Conservation (phyloP, 2,888 invertebrate species). For the Erebia palarica region DNA sequence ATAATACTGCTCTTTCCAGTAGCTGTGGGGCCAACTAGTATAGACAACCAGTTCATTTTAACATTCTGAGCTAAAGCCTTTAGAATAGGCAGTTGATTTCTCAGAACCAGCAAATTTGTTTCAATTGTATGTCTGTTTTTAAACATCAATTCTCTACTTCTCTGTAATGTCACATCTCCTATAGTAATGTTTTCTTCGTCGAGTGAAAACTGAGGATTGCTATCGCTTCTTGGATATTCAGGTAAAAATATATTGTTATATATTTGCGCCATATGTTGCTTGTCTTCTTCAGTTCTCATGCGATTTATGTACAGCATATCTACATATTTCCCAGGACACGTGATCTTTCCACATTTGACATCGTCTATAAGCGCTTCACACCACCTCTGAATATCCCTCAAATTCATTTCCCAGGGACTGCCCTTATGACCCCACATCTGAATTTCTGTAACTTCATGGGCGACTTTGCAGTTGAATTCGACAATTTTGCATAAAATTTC, state of each 20-base stretch:
- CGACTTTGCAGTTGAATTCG: slow-evolving; percentile 87
- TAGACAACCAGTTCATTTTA: slow-evolving; percentile 95
- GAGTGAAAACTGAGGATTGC: slow-evolving; percentile 82
- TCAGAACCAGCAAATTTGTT: slow-evolving; percentile 71
- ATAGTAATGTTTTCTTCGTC: slow-evolving; percentile 82
- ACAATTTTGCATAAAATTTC: slow-evolving; percentile 88
- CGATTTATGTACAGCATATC: slow-evolving; percentile 93
- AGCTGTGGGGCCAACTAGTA: slow-evolving; percentile 91
- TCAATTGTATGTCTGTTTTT: slow-evolving; percentile 62
- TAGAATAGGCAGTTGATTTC: slow-evolving; percentile 85
- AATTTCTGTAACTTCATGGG: slow-evolving; percentile 83
- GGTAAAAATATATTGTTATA: slow-evolving; percentile 77
- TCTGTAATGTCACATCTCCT: slow-evolving; percentile 83
- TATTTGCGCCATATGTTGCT: slow-evolving; percentile 83
- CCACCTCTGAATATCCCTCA: slow-evolving; percentile 97
- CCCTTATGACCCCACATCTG: slow-evolving; percentile 90
- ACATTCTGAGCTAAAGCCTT: slow-evolving; percentile 93
- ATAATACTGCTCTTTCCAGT: slow-evolving; percentile 92
- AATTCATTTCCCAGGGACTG: slow-evolving; percentile 98
- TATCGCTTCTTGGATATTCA: slow-evolving; percentile 75
- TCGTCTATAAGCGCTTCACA: slow-evolving; percentile 87
- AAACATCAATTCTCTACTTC: slow-evolving; percentile 66
- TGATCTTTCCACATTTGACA: slow-evolving; percentile 49
- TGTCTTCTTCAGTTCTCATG: slow-evolving; percentile 91
- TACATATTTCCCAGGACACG: slow-evolving; percentile 84